Evolutionary conservation across 1,140 invertebrate species (phyloP), one percentile per base, ranked within the genome.

Genomic region (Berghia stephanieae): DNA sequence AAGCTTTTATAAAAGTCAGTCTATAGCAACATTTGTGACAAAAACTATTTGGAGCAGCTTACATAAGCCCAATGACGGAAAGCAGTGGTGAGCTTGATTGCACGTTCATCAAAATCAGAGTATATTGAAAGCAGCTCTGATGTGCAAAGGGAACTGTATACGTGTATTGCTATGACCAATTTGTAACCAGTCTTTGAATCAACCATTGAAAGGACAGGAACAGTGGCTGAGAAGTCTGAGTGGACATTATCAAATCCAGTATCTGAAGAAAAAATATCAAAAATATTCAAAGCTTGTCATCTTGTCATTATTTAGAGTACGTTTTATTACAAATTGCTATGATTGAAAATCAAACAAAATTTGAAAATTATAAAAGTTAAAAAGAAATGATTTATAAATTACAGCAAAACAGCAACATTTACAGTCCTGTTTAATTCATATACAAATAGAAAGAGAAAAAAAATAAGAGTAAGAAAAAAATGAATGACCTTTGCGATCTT

Each of bases 31-130:
- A 60, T 60, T 60, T 60, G 21, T 60, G 31, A 60, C 24, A 60
- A 60, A 60, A 60, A n/a, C 6, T 16, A n/a, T 68, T 27, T 40
- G 24, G 42, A 55, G 36, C 24, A 78, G n/a, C 79, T 73, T 79
- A 90, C 88, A 84, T 86, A 85, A 8, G 87, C 88, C 87, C 86
- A 88, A 74, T 84, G 83, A 72, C 86, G 82, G 43, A 90, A 86
- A 2, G 74, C 76, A 5, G 86, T 78, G 38, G 81, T 85, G 4
- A 90, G 80, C 44, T 83, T 78, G 31, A 34, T 71, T 24, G 87
- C 83, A 60, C 87, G 69, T 1, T 77, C 72, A 78, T 90, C 88
- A 60, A 88, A 78, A 21, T 63, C 52, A n/a, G 74, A 77, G 70
- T 89, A 90, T 21, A 87, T 77, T 1, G 79, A 60, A 8, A 90